Percentiles rank a stretch among this genome's conserved stretches.
Conservation (phyloP, 2,888 invertebrate species). For the Leuctra nigra region DNA sequence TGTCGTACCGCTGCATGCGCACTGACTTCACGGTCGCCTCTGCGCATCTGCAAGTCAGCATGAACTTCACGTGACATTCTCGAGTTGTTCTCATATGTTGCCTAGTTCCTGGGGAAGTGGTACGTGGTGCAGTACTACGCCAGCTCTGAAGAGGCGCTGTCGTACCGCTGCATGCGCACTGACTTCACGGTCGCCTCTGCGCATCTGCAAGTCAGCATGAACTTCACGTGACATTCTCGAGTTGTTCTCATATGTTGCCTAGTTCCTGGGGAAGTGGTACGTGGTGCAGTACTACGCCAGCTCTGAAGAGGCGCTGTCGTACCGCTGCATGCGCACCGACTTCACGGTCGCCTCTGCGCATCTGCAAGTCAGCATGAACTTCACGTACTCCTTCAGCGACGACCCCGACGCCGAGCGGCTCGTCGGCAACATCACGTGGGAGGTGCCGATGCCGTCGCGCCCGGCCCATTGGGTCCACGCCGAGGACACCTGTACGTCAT, state of each 20-base stretch:
- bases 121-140: no score
- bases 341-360: conserved; percentile 49
- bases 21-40: no score
- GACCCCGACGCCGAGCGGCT: conserved; percentile 75
- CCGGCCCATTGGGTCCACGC: conserved; percentile 85
- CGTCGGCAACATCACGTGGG: conserved; percentile 82
- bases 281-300: conserved; percentile 86
- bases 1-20: no score
- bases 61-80: no score
- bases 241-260: no score
- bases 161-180: not conserved
- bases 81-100: no score
- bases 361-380: conserved; percentile 76
- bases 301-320: conserved; percentile 77
- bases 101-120: no score
- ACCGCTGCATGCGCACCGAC: conserved; percentile 78
- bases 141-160: no score
- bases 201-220: no score
- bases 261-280: conserved; percentile 80
- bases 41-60: no score
- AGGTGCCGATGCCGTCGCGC: conserved; percentile 60
- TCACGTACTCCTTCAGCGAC: conserved; percentile 78
- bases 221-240: no score
- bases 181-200: not conserved
- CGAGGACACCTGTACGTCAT: conserved; percentile 68